Evolutionary conservation across 2,888 invertebrate genomes (phyloP), one percentile per base, ranked within the genome.

Genomic region (Aspidiotus destructor): DNA sequence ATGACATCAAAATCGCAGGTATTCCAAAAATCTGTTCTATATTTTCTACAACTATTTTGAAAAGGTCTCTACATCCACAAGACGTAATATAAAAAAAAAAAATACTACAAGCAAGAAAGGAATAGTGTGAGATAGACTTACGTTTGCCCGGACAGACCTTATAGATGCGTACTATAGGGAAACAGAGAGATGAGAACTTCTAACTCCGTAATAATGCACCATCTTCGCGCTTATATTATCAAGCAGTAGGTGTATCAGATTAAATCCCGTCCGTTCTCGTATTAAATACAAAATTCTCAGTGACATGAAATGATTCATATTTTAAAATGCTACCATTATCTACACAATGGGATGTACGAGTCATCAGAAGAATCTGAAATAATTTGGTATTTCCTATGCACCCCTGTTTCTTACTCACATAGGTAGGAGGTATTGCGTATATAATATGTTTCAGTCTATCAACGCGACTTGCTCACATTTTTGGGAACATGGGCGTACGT

Each of bases 281-380:
- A 65, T 58, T 65, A 65, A 65, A 65, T 60, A 65, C 57, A 65
- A 65, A 65, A 28, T 28, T 17, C 57, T 44, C n/a, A 58, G 60
- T 65, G 65, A 65, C 65, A 65, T 48, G 65, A 65, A 58, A 65
- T 65, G 65, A 65, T 65, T 58, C 65, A 65, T 65, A 65, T 65
- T 65, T 65, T 65, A 57, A 58, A 65, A 65, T 65, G 57, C 65
- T 58, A 65, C 65, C 58, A 65, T 65, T 65, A 65, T 60, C 65
- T 52, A 60, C 52, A 65, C 65, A 65, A 65, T 65, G 58, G 60
- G 58, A 65, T 65, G 65, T 44, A 65, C 65, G 58, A 65, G 65
- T 65, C 57, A 65, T 65, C 65, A 65, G 63, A 63, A 58, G 65
- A 58, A 57, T 40, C 28, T 52, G 28, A 44, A 58, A 57, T 65